Evolutionary conservation across 2,888 invertebrate genomes (phyloP), one percentile per base, ranked within the genome.

Genomic region (Macrosiphum euphorbiae): DNA sequence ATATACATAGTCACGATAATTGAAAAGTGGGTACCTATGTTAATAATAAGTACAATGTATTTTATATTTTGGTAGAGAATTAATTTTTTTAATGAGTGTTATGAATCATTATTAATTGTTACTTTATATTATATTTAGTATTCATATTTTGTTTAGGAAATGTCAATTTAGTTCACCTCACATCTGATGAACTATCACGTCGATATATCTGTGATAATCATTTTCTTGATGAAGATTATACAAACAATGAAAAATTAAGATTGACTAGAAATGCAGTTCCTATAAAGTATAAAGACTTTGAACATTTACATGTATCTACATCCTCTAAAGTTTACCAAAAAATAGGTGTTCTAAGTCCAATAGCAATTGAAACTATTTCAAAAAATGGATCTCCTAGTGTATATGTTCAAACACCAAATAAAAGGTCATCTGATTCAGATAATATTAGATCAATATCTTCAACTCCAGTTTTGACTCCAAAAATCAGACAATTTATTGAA

Each of bases 401-500:
- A 24, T 90, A 78, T 35, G 10, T 84, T 90, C 78, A 50, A 90
- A 90, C 78, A 84, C 78, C 78, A 52, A 84, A n/a, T 84, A 90
- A 90, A 90, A 50, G 0, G 50, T 28, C 26, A 84, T 24, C 78
- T 90, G n/a, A 26, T 2, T 50, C 35, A 13, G 50, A 78, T 50
- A 50, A 50, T 50, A 50, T 90, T 90, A 50, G 35, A 52, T 90
- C 35, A 50, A 90, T 24, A 84, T 35, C 78, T 90, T 50, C 50
- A 78, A 78, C 78, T 50, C 61, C 61, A n/a, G 35, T 90, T 35
- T 90, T 90, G 20, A 78, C 78, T 35, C 84, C 78, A 78, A 90
- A 35, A 78, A 90, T 50, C 50, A 90, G 78, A 90, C 28, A 3
- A 78, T 90, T 78, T 78, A 90, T 90, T 84, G 90, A 90, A 90